Evolutionary conservation across 2,888 invertebrate genomes (phyloP).

Genomic region (Romanomermis culicivorax): DNA sequence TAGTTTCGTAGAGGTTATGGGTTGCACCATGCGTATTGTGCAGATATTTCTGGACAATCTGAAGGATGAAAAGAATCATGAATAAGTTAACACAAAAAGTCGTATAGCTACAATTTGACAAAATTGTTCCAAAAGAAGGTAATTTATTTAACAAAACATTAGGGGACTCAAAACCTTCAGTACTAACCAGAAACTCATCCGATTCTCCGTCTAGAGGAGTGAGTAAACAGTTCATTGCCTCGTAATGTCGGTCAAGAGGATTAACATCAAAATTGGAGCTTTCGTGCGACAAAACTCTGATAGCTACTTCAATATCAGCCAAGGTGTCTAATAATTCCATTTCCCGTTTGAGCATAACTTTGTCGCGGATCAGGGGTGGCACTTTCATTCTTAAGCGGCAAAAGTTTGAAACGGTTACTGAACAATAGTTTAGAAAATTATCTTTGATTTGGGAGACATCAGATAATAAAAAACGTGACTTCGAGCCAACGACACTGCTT

Average conservation of each 20-base stretch:
- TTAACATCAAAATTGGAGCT: conserved; percentile 23
- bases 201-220: conserved; percentile 24
- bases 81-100: no score
- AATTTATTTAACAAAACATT: no score
- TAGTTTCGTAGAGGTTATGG: conserved; percentile 33
- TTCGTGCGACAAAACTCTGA: conserved; percentile 31
- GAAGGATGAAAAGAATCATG: conserved; percentile 10
- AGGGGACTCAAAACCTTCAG: no score
- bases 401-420: no score
- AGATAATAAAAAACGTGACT: no score
- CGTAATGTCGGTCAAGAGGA: conserved; percentile 34
- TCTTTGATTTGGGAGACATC: no score
- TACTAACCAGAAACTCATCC: conserved; percentile 30
- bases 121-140: no score
- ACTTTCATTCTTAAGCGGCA: conserved; percentile 31
- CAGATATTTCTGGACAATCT: conserved; percentile 33
- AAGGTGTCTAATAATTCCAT: conserved; percentile 33
- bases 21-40: conserved; percentile 33
- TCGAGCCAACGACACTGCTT: no score
- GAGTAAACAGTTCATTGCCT: conserved; percentile 31
- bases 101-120: no score
- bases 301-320: conserved; percentile 34
- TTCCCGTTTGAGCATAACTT: conserved; percentile 30
- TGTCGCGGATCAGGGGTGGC: conserved; percentile 33
- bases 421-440: no score